A percentile compares a stretch with the other conserved stretches of the same genome.
phyloP scores from a whole-genome alignment of 1,140 invertebrate species.

The Drosophila sp. region DNA sequence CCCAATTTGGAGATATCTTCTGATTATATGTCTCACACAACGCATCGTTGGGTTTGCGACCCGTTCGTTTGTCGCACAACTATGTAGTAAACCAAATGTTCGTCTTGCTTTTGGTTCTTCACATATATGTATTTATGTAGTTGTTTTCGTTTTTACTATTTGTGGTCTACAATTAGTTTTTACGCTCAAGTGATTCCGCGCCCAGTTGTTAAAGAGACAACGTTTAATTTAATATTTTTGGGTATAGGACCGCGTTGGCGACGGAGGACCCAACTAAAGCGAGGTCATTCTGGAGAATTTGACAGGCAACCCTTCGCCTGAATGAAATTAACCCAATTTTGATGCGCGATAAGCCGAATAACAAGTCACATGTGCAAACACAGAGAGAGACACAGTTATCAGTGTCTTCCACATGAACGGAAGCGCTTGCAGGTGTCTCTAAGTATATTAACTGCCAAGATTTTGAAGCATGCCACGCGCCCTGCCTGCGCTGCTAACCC shows the following conservation, averaged over 20 bases:
- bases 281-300: conserved; percentile 27
- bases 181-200: conserved; percentile 59
- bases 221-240: conserved; percentile 51
- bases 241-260: too few species aligned
- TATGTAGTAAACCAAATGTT: conserved; percentile 16
- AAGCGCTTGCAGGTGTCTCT: conserved; percentile 35
- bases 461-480: conserved; percentile 41
- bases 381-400: conserved; percentile 27
- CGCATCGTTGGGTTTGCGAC: conserved; percentile 6
- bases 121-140: conserved; percentile 25
- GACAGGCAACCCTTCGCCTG: conserved; percentile 30
- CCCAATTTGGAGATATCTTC: not conserved
- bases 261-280: too few species aligned
- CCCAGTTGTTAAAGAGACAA: conserved; percentile 46
- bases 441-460: conserved; percentile 48
- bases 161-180: conserved; percentile 58
- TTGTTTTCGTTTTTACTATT: conserved; percentile 26
- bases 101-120: conserved; percentile 20
- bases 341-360: conserved; percentile 34
- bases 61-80: conserved; percentile 1
- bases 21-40: conserved; percentile 17
- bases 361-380: conserved; percentile 36
- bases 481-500: conserved; percentile 38
- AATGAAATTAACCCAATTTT: conserved; percentile 47
- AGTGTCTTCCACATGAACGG: conserved; percentile 39